Conservation (phyloP, 2,113 vertebrate species). For the Ammodytes marinus region DNA sequence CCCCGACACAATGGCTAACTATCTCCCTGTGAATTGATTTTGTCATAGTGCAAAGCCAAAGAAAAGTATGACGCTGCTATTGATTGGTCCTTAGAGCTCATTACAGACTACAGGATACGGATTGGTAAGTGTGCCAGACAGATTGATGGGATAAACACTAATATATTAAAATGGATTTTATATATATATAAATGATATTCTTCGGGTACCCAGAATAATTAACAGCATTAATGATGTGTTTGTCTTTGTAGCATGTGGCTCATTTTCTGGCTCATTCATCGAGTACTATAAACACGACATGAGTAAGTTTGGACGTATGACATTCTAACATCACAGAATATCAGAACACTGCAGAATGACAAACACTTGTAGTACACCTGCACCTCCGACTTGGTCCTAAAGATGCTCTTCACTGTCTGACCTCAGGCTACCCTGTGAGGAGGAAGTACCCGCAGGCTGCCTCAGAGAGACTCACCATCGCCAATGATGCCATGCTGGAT, state of each 20-base stretch:
- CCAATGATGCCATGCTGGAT: slow-evolving; percentile 58
- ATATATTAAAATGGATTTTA: not conserved
- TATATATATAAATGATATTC: slow-evolving; percentile 1
- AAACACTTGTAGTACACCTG: not conserved
- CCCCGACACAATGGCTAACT: not conserved
- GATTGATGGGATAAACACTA: not conserved
- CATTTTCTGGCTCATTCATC: slow-evolving; percentile 92
- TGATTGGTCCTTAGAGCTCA: slow-evolving; percentile 88
- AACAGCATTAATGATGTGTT: slow-evolving; percentile 4
- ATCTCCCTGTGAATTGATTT: not conserved
- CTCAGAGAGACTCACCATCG: slow-evolving; percentile 80
- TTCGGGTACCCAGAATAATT: not conserved
- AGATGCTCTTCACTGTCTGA: not conserved
- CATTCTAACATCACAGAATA: not conserved
- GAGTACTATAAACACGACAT: slow-evolving; percentile 92
- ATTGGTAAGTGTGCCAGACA: slow-evolving; percentile 80
- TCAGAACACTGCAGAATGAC: not conserved
- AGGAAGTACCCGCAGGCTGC: slow-evolving; percentile 76
- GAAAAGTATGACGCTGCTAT: slow-evolving; percentile 85
- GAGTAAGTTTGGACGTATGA: slow-evolving; percentile 86
- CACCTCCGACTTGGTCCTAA: not conserved
- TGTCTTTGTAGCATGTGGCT: slow-evolving; percentile 87
- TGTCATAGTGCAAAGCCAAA: slow-evolving; percentile 86
- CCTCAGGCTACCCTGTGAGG: slow-evolving; percentile 90
- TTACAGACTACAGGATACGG: slow-evolving; percentile 90